Evolutionary conservation across 2,888 invertebrate species (phyloP), one percentile per base, ranked within the genome.

Genomic region (Macropis europaea): DNA sequence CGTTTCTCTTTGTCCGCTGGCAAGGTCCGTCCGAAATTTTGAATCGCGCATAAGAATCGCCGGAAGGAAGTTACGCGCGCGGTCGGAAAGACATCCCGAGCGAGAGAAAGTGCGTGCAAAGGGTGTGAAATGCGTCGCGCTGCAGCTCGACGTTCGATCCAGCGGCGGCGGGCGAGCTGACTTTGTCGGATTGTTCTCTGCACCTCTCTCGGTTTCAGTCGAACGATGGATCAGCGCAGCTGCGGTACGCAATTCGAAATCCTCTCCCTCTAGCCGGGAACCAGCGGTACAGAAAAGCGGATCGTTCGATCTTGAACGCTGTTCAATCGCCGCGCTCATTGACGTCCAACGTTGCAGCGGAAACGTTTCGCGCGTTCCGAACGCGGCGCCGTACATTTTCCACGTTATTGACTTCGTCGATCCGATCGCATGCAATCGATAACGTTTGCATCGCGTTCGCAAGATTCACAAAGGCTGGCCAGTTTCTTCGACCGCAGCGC

Each of bases 141-240:
- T 69, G 79, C 79, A 66, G 79, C 72, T 77, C 78, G 78, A 76
- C 67, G 73, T 78, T 79, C 79, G 79, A 79, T 79, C 79, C 79
- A 64, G 63, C 67, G 50, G 62, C 76, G 64, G 56, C 71, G 66
- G 73, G 34, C 70, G 63, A 54, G 43, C 67, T 74, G 73, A 67
- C 69, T 66, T 60, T 53, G 73, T 60, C 62, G 57, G 59, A 72
- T 75, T 59, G 59, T 60, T 45, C 53, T 17, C 15, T 48, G 50
- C 59, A 38, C 45, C 59, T 45, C 56, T 60, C 50, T 59, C 50
- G 62, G 50, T 61, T 61, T 40, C 32, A 50, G 63, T 63, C 63
- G 63, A 59, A 63, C 66, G 48, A 62, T 72, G 66, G 67, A 72
- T 67, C 59, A 28, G 72, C 74, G 62, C 59, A 62, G 43, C 54